Conservation (phyloP, 2,797 vertebrate genomes). For the Mallotus villosus region DNA sequence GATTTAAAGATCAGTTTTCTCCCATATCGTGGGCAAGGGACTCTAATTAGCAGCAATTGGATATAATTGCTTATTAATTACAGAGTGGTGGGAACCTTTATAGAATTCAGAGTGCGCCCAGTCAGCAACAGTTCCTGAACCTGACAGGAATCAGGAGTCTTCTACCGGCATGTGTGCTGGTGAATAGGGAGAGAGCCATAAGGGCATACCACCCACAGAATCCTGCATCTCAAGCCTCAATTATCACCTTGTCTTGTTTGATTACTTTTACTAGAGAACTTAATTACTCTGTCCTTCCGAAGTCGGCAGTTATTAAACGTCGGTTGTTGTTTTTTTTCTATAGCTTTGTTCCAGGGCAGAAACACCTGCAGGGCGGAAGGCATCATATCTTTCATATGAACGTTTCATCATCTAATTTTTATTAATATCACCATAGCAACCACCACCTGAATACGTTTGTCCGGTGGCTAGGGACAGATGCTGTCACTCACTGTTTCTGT, state of each 20-base stretch:
- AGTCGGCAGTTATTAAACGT: not conserved
- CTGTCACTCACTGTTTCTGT: constrained; percentile 22
- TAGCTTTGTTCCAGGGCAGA: not conserved
- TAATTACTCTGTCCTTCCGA: not conserved
- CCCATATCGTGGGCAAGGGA: constrained; percentile 30
- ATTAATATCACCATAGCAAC: not conserved
- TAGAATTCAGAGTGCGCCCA: constrained; percentile 16
- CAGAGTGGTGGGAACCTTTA: constrained; percentile 23
- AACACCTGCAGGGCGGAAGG: not conserved
- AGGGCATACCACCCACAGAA: constrained; percentile 7
- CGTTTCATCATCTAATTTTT: not conserved
- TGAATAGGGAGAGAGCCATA: not conserved
- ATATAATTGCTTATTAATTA: constrained; percentile 54
- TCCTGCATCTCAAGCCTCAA: constrained; percentile 12
- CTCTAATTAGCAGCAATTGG: constrained; percentile 46
- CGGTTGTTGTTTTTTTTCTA: not conserved
- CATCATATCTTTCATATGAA: not conserved
- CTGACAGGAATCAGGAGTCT: constrained; percentile 8
- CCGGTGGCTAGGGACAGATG: constrained; percentile 1
- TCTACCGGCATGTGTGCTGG: not conserved
- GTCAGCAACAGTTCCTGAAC: constrained; percentile 18
- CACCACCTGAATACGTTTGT: not conserved
- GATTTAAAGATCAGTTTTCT: constrained; percentile 17
- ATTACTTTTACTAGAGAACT: not conserved
- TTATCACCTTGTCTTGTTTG: constrained; percentile 22